Base-by-base conservation (phyloP, 2,113 vertebrate species). In the Rhynchomys soricoides region DNA sequence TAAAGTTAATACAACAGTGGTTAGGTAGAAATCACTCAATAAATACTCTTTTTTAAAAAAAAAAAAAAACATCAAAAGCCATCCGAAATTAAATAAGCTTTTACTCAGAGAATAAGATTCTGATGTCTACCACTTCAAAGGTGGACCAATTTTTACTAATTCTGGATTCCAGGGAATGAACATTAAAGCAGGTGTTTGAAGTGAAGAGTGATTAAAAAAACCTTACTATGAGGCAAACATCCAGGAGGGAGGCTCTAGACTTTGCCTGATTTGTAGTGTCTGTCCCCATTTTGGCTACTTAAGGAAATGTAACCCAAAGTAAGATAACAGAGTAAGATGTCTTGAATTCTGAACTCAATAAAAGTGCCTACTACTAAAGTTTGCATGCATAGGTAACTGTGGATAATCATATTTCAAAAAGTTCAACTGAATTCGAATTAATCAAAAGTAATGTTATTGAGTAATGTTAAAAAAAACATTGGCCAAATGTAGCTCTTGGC, bases 11-110 rank as follows among this genome's bases (percentile, higher is more conserved):
- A 83, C 24, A 64, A 19, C 0, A 95, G 1, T 1, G 90, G 77
- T 90, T 74, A 90, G 21, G 70, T 21, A 93, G 59, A 71, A 91
- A 40, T 22, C 13, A 17, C 26, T 29, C 21, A 26, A 82, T 19
- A 95, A 95, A 93, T 90, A 59, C 31, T 40, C 48, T 81, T 29
- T 59, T 55, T 55, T 55, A n/a, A n/a, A n/a, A n/a, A n/a, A n/a
- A n/a, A n/a, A n/a, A n/a, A n/a, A 52, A 83, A 85, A 79, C 85
- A 79, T 79, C 73, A 15, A 86, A 92, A 43, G 6, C 57, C 7
- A 81, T 22, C 13, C 59, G 16, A 21, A 92, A 86, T 73, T 29
- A 59, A 89, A 3, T 17, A 91, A 73, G 37, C 40, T 66, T 5
- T 92, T 43, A 52, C n/a, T 86, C 17, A 52, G 34, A 74, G 43